A percentile compares a stretch with the other conserved stretches of the same genome.
Conservation (phyloP, 2,888 invertebrate genomes). For the Pherbina coryleti region DNA sequence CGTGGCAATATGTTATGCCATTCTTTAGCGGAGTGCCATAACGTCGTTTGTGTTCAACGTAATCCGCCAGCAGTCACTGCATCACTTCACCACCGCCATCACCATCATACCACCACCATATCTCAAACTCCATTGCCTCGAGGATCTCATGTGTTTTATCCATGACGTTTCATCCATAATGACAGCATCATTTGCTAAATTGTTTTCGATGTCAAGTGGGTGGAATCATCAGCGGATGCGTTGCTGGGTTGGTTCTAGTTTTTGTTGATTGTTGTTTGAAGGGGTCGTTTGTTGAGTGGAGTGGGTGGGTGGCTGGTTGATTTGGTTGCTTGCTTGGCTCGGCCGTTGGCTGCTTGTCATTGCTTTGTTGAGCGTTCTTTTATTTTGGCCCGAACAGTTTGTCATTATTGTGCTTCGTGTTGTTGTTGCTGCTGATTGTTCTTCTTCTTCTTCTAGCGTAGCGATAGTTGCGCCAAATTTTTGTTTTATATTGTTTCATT, state of each 20-base stretch:
- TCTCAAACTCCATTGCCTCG: not conserved
- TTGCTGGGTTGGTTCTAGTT: too few relatives aligned
- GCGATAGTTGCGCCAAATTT: too few relatives aligned
- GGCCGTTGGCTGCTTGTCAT: not conserved
- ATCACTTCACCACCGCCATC: not conserved
- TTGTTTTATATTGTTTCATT: too few relatives aligned
- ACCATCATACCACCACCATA: not conserved
- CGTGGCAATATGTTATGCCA: too few relatives aligned
- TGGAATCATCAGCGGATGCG: not conserved
- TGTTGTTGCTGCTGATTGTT: not conserved
- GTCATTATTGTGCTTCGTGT: not conserved
- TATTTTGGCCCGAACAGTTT: not conserved
- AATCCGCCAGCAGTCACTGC: not conserved
- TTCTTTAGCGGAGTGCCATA: too few relatives aligned
- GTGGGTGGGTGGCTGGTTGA: too few relatives aligned
- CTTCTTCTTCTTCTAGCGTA: not conserved
- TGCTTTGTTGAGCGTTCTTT: not conserved
- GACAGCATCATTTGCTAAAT: slow-evolving; percentile 30
- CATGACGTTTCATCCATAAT: slow-evolving; percentile 12
- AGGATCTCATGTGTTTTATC: slow-evolving; percentile 21
- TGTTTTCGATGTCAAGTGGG: slow-evolving; percentile 23
- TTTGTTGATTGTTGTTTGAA: too few relatives aligned
- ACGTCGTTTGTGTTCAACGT: too few relatives aligned
- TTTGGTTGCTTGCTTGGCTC: not conserved
- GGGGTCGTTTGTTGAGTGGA: too few relatives aligned